Evolutionary conservation across 1,140 invertebrate genomes (phyloP), one percentile per base, ranked within the genome.

Genomic region (Anastrepha obliqua): DNA sequence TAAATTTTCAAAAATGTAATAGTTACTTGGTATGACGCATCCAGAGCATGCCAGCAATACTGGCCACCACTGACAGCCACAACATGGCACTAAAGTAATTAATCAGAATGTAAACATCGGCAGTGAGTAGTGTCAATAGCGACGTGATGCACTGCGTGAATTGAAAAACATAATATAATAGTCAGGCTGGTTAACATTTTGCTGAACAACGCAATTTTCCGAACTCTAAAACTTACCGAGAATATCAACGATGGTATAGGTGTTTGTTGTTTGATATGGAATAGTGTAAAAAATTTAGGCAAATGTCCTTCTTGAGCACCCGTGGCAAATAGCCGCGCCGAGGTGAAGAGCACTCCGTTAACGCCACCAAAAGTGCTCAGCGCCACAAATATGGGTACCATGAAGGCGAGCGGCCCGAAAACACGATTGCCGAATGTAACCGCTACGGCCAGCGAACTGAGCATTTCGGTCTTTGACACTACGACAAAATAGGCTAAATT

Each of bases 401-500:
- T 93, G 96, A 97, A 98, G 87, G 95, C 95, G 90, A 97, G 94
- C 0, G 94, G 91, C 4, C 97, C 96, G 91, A 97, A 98, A 86
- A 98, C 94, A 85, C 96, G 95, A 88, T 96, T 95, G 3, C 97
- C 97, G 94, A 98, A 98, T 51, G 95, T 95, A 95, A 97, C 97
- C 67, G 98, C 98, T 20, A 98, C 97, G 55, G 98, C 97, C 70
- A 96, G 93, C 4, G 96, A 97, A 42, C 95, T 94, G 64, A 97
- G 93, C 94, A 98, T 96, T 93, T 98, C 97, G 11, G 94, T 94
- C 59, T 96, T 96, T 15, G 96, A 95, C 20, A 98, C 95, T 3
- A 98, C 97, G 2, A 97, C 96, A 91, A 98, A 98, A 93, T 98
- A 98, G 17, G 98, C 97, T 87, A 98, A 94, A 94, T 98, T 99